Base-by-base conservation (phyloP, 2,113 vertebrate species). In the Paedocypris sp. region DNA sequence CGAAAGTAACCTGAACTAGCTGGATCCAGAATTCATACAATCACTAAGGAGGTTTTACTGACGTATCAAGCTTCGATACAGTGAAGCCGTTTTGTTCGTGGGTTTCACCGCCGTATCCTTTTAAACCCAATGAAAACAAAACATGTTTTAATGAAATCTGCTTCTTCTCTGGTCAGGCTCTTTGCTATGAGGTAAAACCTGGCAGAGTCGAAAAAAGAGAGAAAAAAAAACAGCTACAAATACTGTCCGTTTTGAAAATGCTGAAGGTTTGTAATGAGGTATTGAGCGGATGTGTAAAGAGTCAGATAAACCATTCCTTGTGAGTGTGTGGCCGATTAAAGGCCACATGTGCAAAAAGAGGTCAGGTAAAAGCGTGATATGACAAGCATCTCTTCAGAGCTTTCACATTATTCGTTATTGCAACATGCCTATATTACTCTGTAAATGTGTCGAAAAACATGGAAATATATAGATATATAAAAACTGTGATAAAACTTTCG, bases 401-500 rank as follows among this genome's bases (percentile, higher is more conserved):
- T 84, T 86, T 86, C 86, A 86, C 84, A 86, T 86, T 87, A 83
- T 85, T 80, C 80, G 77, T 85, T 87, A 87, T 86, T 87, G 85
- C 86, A 86, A 86, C 86, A 86, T 87, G 86, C 85, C 84, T 86
- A 83, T 83, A 85, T 85, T 83, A 84, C 82, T 86, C 78, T 83
- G 83, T 83, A 83, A 84, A 84, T 85, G 85, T 79, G 80, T 78
- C 82, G 78, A 73, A 84, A 85, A 85, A 85, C 76, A 81, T 83
- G 79, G 73, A 84, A 84, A 84, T 60, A 64, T 64, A 32, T 36
- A 47, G 22, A 49, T 62, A 33, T 48, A 22, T 50, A 50, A 61
- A 39, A 62, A 49, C 13, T 42, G 28, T 32, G 78, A 83, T 82
- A 52, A 65, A 32, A 46, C 26, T 58, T 22, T 47, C 53, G 22